phyloP scores from a whole-genome alignment of 2,797 vertebrate genomes.

The Dipus sagitta region DNA sequence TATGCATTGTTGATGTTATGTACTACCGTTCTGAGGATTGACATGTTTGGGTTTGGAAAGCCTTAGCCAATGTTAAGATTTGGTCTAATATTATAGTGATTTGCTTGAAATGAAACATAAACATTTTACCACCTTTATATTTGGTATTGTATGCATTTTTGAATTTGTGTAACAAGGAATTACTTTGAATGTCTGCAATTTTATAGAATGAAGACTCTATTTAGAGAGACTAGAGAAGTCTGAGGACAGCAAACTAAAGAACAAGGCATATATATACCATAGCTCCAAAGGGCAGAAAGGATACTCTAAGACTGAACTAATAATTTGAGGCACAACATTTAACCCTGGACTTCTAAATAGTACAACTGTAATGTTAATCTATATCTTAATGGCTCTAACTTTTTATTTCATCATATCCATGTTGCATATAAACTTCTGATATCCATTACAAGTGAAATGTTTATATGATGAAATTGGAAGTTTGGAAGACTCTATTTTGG shows the following conservation, averaged over 20 bases:
- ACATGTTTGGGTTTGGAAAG: neutral
- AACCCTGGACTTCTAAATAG: neutral
- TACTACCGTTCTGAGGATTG: neutral
- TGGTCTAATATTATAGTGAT: neutral
- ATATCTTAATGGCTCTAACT: neutral
- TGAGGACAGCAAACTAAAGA: neutral
- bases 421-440: neutral
- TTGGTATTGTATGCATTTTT: neutral
- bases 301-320: neutral
- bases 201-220: neutral
- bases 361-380: neutral
- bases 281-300: neutral
- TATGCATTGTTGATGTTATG: neutral
- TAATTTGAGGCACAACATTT: neutral
- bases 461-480: neutral
- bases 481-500: neutral
- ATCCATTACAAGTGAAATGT: neutral
- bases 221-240: neutral
- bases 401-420: neutral
- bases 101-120: neutral
- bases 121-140: neutral
- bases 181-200: neutral
- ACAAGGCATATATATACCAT: neutral
- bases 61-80: neutral
- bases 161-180: neutral